Evolutionary conservation across 1,140 invertebrate genomes (phyloP).

Genomic region (Diprion similis): DNA sequence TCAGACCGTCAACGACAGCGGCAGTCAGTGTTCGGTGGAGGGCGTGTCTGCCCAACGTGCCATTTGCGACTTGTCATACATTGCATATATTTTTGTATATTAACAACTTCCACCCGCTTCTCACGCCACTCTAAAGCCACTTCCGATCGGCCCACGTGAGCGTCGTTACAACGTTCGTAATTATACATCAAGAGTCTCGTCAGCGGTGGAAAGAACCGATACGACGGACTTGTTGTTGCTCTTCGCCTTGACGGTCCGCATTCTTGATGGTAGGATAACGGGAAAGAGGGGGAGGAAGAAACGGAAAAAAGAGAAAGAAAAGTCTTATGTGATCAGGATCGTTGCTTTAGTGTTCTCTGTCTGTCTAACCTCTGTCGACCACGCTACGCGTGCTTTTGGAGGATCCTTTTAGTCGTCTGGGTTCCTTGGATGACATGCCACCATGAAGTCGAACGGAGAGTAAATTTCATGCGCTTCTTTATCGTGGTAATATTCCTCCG

Average conservation of each 20-base stretch:
- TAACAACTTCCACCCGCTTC: background rate
- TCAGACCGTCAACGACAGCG: constrained; percentile 53
- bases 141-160: too few species aligned
- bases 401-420: too few species aligned
- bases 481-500: too few species aligned
- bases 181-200: background rate
- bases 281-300: constrained; percentile 8
- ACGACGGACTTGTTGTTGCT: background rate
- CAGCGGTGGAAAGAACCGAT: constrained; percentile 14
- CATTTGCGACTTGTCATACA: background rate
- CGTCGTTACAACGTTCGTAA: too few species aligned
- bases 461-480: too few species aligned
- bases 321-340: background rate
- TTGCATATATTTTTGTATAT: background rate
- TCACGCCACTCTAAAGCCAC: background rate
- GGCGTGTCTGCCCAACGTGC: background rate
- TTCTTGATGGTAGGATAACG: constrained; percentile 2
- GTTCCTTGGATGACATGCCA: too few species aligned
- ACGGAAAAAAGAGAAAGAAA: background rate
- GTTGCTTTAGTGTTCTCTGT: background rate
- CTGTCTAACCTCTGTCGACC: too few species aligned
- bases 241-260: too few species aligned
- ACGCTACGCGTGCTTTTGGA: too few species aligned
- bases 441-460: too few species aligned
- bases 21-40: constrained; percentile 49